Evolutionary conservation across 2,888 invertebrate genomes (phyloP).

Genomic region (Lepeophtheirus nordmannii): DNA sequence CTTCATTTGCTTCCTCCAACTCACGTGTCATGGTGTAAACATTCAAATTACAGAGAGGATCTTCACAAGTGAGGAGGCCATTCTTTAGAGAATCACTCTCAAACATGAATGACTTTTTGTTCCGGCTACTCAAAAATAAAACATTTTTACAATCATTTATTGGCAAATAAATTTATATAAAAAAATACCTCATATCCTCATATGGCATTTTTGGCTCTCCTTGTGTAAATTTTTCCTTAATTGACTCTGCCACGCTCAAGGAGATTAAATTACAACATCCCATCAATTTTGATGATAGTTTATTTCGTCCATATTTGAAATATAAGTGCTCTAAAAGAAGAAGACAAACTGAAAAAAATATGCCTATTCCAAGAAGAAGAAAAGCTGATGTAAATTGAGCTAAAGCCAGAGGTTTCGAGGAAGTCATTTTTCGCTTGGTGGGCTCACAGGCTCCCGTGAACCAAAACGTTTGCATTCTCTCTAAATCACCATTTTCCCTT

Average conservation of each 20-base stretch:
- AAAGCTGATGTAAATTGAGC: slow-evolving; percentile 97
- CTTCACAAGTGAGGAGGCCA: too few species aligned
- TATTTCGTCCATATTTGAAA: slow-evolving; percentile 43
- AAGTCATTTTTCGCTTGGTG: slow-evolving; percentile 75
- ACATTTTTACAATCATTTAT: too few species aligned
- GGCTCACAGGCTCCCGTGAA: slow-evolving; percentile 90
- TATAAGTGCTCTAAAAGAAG: slow-evolving; percentile 82
- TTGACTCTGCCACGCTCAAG: neutral
- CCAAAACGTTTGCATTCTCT: slow-evolving; percentile 78
- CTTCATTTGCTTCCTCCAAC: too few species aligned
- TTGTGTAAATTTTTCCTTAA: slow-evolving; percentile 24
- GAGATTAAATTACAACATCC: neutral
- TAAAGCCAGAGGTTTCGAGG: slow-evolving; percentile 70
- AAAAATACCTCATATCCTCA: too few species aligned
- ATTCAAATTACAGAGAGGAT: too few species aligned
- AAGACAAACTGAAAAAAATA: slow-evolving; percentile 69
- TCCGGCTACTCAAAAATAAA: too few species aligned
- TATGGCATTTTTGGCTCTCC: too few species aligned
- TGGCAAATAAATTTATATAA: too few species aligned
- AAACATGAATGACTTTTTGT: too few species aligned
- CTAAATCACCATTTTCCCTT: slow-evolving; percentile 80
- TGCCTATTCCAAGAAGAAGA: slow-evolving; percentile 81
- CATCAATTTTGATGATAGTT: neutral
- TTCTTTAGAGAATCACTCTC: too few species aligned
- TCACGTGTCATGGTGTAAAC: too few species aligned